Percentiles rank a stretch among this genome's conserved stretches.
These are phyloP conservation scores for Tenthredo mesomela DNA, from an alignment of 2,888 invertebrate genomes.

Conservation along the genomic window DNA sequence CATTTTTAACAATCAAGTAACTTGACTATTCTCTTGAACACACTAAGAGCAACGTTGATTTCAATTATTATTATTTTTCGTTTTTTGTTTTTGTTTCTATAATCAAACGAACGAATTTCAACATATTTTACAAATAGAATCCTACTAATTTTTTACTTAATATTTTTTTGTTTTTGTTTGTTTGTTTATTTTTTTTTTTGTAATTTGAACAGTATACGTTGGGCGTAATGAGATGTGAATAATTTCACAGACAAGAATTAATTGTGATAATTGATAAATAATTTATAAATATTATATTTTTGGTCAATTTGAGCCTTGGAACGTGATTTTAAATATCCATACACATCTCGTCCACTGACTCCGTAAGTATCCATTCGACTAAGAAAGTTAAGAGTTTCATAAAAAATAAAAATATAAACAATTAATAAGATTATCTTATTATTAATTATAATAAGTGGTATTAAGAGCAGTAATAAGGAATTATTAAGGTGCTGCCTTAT, in stretches of 20 bases:
- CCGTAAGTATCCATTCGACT: slow-evolving; percentile 50
- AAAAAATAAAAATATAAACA: slow-evolving; percentile 41
- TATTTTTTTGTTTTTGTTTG: no score
- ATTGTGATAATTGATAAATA: slow-evolving; percentile 39
- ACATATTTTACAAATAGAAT: slow-evolving; percentile 18
- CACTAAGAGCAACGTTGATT: slow-evolving; percentile 16
- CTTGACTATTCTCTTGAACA: slow-evolving; percentile 33
- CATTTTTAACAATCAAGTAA: slow-evolving; percentile 10
- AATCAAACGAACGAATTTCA: slow-evolving; percentile 7
- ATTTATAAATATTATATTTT: slow-evolving; percentile 50
- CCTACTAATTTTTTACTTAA: slow-evolving; percentile 2
- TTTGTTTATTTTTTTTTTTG: background rate
- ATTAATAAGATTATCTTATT: slow-evolving; percentile 35
- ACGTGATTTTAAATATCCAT: slow-evolving; percentile 44
- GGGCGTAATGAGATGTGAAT: slow-evolving; percentile 36
- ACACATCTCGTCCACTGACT: slow-evolving; percentile 50
- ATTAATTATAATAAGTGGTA: slow-evolving; percentile 41
- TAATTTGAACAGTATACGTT: slow-evolving; percentile 41
- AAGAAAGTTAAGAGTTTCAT: slow-evolving; percentile 43
- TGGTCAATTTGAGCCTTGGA: slow-evolving; percentile 53
- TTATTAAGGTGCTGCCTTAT: slow-evolving; percentile 49
- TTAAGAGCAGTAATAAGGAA: slow-evolving; percentile 48
- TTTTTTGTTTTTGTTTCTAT: background rate
- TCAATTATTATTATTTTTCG: background rate
- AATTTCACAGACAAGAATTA: slow-evolving; percentile 33